phyloP scores from a whole-genome alignment of 2,888 invertebrate species.

The Eupsilia transversa region DNA sequence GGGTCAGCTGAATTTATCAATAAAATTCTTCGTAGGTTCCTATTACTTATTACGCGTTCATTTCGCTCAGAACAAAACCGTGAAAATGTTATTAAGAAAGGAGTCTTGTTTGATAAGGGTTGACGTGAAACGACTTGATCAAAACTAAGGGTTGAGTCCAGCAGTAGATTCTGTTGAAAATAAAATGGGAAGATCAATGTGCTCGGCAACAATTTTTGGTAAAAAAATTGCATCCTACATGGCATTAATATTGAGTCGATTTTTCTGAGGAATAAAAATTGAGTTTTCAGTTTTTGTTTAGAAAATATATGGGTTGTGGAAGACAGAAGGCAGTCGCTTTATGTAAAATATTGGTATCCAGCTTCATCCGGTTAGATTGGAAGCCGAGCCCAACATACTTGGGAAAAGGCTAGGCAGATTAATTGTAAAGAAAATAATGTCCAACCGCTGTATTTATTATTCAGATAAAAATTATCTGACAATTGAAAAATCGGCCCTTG shows the following conservation, averaged over 20 bases:
- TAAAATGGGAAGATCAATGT: constrained; percentile 12
- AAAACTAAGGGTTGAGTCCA: constrained; percentile 33
- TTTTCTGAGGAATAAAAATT: not conserved
- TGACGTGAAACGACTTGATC: constrained; percentile 53
- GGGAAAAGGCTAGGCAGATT: no score
- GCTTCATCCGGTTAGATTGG: no score
- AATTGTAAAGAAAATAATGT: not conserved
- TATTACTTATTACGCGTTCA: constrained; percentile 35
- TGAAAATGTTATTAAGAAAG: constrained; percentile 49
- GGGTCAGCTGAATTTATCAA: constrained; percentile 3
- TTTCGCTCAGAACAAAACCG: constrained; percentile 39
- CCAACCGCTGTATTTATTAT: not conserved
- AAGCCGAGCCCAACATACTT: no score
- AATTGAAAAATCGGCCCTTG: no score
- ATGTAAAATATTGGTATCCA: no score
- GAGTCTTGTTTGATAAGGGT: constrained; percentile 51
- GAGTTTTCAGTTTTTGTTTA: not conserved
- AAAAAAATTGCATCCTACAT: not conserved
- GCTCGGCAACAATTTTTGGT: not conserved
- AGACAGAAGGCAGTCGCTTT: no score
- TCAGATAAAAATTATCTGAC: no score
- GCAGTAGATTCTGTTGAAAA: constrained; percentile 33
- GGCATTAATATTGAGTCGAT: not conserved
- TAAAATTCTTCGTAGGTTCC: not conserved
- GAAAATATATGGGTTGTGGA: not conserved